Evolutionary conservation across 2,113 vertebrate genomes (phyloP).

Genomic region (Paratilapia polleni): DNA sequence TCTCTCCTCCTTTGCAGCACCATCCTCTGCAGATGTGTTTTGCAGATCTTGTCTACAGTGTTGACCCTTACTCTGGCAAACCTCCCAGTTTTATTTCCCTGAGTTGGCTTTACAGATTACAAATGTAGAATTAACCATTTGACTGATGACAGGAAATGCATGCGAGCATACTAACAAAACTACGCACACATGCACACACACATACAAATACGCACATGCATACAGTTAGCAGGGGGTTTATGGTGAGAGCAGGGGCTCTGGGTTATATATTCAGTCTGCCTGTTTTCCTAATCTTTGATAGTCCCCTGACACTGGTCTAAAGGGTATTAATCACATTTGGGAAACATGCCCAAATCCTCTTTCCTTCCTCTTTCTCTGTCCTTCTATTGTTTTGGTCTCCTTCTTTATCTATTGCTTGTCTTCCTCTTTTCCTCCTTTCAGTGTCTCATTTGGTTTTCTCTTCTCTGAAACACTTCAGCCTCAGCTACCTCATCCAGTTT

Average conservation of each 20-base stretch:
- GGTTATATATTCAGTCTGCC: slow-evolving; percentile 51
- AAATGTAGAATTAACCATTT: background rate
- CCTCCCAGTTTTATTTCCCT: background rate
- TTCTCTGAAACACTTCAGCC: background rate
- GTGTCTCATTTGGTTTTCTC: background rate
- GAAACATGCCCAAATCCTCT: slow-evolving; percentile 49
- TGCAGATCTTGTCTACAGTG: background rate
- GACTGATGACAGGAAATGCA: slow-evolving; percentile 21
- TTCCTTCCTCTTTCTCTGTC: slow-evolving; percentile 40
- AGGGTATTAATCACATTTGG: slow-evolving; percentile 56
- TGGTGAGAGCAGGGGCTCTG: slow-evolving; percentile 40
- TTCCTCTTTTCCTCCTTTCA: background rate
- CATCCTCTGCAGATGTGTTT: background rate
- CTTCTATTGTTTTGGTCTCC: slow-evolving; percentile 6
- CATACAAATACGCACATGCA: background rate
- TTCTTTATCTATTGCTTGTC: background rate
- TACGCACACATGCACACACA: slow-evolving; percentile 2
- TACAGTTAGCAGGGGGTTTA: slow-evolving; percentile 19
- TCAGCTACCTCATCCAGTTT: background rate
- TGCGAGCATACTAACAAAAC: background rate
- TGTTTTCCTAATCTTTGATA: slow-evolving; percentile 59
- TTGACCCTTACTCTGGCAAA: background rate
- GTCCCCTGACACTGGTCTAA: background rate
- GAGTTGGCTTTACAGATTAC: background rate
- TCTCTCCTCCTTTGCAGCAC: background rate